phyloP scores from a whole-genome alignment of 1,140 invertebrate species.

The Theocolax elegans region DNA sequence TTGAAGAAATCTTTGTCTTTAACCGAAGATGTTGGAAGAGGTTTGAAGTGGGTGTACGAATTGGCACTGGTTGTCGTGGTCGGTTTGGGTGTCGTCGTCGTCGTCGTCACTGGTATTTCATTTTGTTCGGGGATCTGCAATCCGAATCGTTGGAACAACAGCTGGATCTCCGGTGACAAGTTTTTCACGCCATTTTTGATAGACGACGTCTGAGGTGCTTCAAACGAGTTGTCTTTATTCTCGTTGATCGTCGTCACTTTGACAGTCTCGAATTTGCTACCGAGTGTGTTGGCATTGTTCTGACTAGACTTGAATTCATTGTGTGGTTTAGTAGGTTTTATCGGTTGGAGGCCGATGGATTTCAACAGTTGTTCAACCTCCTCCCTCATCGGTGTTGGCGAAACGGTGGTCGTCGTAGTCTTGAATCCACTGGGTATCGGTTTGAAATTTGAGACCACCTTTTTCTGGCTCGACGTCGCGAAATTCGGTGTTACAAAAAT shows the following conservation, averaged over 20 bases:
- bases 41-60: slow-evolving; percentile 71
- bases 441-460: slow-evolving; percentile 7
- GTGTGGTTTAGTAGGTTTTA: not conserved
- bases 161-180: slow-evolving; percentile 59
- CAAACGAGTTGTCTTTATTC: slow-evolving; percentile 53
- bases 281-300: not conserved
- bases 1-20: slow-evolving; percentile 69
- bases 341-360: slow-evolving; percentile 58
- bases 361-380: slow-evolving; percentile 63
- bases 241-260: slow-evolving; percentile 43
- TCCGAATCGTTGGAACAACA: slow-evolving; percentile 62
- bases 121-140: slow-evolving; percentile 50
- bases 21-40: slow-evolving; percentile 65
- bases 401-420: slow-evolving; percentile 24
- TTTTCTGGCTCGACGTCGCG: slow-evolving; percentile 55
- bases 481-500: slow-evolving; percentile 58
- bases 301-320: not conserved
- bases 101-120: slow-evolving; percentile 45
- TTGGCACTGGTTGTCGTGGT: slow-evolving; percentile 51
- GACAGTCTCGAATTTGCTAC: not conserved
- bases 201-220: slow-evolving; percentile 26
- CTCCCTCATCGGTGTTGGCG: slow-evolving; percentile 54
- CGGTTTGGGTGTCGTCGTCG: slow-evolving; percentile 41
- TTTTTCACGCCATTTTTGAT: slow-evolving; percentile 57
- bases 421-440: slow-evolving; percentile 41